These are phyloP conservation scores for Antedon mediterranea DNA, from an alignment of 53 echinoderm and acorn worm genomes.

Conservation along the genomic window DNA sequence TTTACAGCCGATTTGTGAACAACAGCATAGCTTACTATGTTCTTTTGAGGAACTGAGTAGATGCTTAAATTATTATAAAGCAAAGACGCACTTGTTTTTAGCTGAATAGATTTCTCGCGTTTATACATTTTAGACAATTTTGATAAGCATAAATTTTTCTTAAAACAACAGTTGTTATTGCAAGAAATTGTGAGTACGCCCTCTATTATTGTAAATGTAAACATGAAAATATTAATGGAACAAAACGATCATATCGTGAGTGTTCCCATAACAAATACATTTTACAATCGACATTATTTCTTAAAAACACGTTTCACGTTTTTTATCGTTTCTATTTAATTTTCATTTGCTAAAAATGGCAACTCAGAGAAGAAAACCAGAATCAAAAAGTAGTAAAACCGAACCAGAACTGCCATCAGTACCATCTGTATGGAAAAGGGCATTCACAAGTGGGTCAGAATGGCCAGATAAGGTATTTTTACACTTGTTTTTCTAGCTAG, in stretches of 20 bases:
- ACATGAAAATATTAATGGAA: background rate
- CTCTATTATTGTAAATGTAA: background rate
- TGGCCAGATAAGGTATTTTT: slow-evolving; percentile 72
- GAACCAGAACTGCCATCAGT: background rate
- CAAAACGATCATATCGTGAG: background rate
- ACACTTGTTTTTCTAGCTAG: background rate
- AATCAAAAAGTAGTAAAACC: background rate
- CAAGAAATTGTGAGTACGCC: background rate
- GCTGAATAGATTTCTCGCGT: slow-evolving; percentile 70
- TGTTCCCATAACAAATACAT: no score
- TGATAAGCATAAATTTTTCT: background rate
- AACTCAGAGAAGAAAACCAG: slow-evolving; percentile 16
- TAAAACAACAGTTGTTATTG: background rate
- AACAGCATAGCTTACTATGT: slow-evolving; percentile 66
- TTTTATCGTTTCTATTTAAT: background rate
- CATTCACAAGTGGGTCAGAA: slow-evolving; percentile 47
- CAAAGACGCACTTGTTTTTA: slow-evolving; percentile 77
- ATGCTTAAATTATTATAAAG: slow-evolving; percentile 86
- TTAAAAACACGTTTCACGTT: background rate
- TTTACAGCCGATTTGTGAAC: slow-evolving; percentile 88
- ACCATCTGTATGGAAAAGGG: slow-evolving; percentile 61
- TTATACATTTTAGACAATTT: slow-evolving; percentile 55
- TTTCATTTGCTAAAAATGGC: slow-evolving; percentile 5
- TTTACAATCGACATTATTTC: background rate
- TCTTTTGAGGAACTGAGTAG: slow-evolving; percentile 53